These are phyloP conservation scores for Natrix natrix DNA, from an alignment of 2,797 vertebrate species.

Conservation along the genomic window DNA sequence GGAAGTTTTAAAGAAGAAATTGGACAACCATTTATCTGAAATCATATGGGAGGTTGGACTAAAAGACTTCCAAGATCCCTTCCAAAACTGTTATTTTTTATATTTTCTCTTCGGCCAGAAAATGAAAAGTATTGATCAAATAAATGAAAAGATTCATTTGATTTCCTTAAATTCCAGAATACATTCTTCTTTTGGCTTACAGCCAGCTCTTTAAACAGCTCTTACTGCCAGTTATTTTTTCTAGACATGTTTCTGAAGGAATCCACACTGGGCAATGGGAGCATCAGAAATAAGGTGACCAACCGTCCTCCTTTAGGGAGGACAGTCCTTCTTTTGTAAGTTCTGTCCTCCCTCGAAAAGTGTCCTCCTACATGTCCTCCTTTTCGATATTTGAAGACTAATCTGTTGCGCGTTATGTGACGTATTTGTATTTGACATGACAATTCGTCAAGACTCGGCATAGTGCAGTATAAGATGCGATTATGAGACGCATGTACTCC, in stretches of 20 bases:
- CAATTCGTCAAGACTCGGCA: too few species aligned
- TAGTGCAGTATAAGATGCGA: too few species aligned
- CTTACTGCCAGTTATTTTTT: not conserved
- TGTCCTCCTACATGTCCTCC: too few species aligned
- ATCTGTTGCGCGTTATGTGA: too few species aligned
- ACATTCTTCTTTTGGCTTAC: not conserved
- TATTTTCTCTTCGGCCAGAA: constrained; percentile 12
- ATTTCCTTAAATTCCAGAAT: constrained; percentile 4
- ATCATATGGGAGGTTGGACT: not conserved
- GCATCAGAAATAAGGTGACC: too few species aligned
- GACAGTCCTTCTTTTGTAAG: too few species aligned
- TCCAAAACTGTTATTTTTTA: not conserved
- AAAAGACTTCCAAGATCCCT: not conserved
- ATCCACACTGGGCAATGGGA: not conserved
- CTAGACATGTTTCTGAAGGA: not conserved
- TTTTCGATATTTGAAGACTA: too few species aligned
- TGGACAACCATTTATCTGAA: not conserved
- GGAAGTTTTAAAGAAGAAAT: too few species aligned
- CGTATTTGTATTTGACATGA: too few species aligned
- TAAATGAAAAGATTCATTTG: constrained; percentile 10
- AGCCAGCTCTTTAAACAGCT: not conserved
- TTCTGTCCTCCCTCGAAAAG: too few species aligned
- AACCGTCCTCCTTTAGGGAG: too few species aligned
- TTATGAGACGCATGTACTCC: too few species aligned
- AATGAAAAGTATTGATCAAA: constrained; percentile 47